phyloP scores from a whole-genome alignment of 2,888 invertebrate species.

The Euclidia mi region DNA sequence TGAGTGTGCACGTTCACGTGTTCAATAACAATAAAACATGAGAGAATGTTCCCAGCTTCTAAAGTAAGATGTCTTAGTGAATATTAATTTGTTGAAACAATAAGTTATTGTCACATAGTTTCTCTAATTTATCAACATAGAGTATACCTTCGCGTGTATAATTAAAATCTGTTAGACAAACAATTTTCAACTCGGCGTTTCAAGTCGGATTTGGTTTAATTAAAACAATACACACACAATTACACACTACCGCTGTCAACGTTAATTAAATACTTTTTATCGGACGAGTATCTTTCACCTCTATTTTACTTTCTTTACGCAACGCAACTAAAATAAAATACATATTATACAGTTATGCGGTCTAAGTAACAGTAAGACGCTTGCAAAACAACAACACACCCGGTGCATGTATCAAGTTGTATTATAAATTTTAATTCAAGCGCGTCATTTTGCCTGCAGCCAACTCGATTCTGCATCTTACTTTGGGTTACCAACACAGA shows the following conservation, averaged over 20 bases:
- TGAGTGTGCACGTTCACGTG: conserved; percentile 8
- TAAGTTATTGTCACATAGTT: conserved; percentile 15
- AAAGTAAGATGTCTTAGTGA: conserved; percentile 1
- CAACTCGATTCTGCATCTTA: not conserved
- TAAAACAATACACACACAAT: not conserved
- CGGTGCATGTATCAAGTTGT: conserved; percentile 41
- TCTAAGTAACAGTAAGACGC: conserved; percentile 45
- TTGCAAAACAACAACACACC: conserved; percentile 46
- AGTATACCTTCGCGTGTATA: too few species aligned
- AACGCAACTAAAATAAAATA: conserved; percentile 33
- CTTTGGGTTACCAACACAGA: not conserved
- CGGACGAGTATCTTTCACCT: conserved; percentile 18
- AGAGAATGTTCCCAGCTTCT: not conserved
- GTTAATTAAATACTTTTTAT: not conserved
- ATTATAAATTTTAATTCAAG: conserved; percentile 14
- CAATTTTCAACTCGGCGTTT: too few species aligned
- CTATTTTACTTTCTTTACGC: conserved; percentile 30
- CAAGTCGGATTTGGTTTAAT: too few species aligned
- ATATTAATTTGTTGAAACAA: conserved; percentile 8
- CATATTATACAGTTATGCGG: conserved; percentile 41
- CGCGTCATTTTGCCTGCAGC: conserved; percentile 23
- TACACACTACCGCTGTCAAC: conserved; percentile 1
- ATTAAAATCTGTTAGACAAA: too few species aligned
- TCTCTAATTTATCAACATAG: conserved; percentile 5
- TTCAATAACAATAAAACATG: conserved; percentile 5